Conservation (phyloP, 2,113 vertebrate genomes). For the Ceuthmochares aereus region DNA sequence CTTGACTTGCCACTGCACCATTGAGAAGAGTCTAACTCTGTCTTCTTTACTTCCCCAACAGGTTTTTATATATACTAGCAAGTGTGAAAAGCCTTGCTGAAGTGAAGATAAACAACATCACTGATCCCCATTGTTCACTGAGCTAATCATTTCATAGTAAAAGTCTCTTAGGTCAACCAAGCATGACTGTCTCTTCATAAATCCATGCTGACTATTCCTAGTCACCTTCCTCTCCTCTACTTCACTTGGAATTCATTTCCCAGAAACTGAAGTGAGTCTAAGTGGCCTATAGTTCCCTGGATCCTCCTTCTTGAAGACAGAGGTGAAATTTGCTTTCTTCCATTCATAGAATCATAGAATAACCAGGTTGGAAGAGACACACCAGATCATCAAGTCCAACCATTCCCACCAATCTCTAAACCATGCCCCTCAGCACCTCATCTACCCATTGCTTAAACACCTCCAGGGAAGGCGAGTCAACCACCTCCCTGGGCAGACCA, state of each 20-base stretch:
- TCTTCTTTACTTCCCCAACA: not conserved
- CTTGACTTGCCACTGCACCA: not conserved
- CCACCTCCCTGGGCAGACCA: no score
- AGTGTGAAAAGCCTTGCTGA: not conserved
- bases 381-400: no score
- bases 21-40: not conserved
- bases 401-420: no score
- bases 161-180: not conserved
- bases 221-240: not conserved
- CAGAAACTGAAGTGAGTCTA: not conserved
- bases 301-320: not conserved
- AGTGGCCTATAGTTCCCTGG: not conserved
- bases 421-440: no score
- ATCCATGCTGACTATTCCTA: not conserved
- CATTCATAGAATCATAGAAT: no score
- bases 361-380: no score
- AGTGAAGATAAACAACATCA: not conserved
- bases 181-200: not conserved
- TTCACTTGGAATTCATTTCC: not conserved
- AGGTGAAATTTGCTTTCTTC: not conserved
- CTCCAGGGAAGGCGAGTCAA: no score
- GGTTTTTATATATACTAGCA: not conserved
- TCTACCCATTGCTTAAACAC: no score
- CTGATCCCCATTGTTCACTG: fast-evolving
- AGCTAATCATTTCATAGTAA: not conserved